phyloP scores from a whole-genome alignment of 1,140 invertebrate species.

The Triops cancriformis region DNA sequence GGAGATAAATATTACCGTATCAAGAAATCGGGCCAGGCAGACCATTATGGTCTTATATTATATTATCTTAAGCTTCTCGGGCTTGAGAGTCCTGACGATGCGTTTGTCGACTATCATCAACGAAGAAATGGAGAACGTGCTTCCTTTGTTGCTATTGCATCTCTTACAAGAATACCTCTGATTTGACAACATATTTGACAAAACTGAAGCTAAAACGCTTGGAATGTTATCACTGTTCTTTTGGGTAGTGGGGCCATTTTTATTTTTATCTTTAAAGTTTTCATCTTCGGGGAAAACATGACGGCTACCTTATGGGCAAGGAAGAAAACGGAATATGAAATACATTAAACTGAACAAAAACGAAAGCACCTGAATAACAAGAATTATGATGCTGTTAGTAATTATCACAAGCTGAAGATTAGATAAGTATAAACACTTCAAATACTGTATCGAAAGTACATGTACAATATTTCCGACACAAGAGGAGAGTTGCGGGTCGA shows the following conservation, averaged over 20 bases:
- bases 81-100: background rate
- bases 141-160: background rate
- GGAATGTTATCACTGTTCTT: background rate
- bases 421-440: constrained; percentile 62
- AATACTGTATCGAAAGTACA: constrained; percentile 53
- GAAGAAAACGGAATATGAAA: background rate
- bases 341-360: too few relatives aligned
- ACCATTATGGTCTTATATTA: background rate
- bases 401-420: constrained; percentile 46
- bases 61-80: background rate
- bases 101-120: background rate
- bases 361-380: too few relatives aligned
- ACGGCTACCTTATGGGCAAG: background rate
- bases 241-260: background rate
- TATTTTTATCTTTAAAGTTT: background rate
- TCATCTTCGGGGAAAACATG: background rate
- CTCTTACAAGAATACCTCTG: constrained; percentile 11
- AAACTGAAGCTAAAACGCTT: background rate
- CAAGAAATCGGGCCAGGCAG: background rate
- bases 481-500: constrained; percentile 62
- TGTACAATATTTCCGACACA: constrained; percentile 57
- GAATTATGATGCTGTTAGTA: background rate
- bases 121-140: background rate
- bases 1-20: background rate
- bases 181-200: background rate